phyloP scores from a whole-genome alignment of 2,888 invertebrate genomes.

The Stenurella melanura region DNA sequence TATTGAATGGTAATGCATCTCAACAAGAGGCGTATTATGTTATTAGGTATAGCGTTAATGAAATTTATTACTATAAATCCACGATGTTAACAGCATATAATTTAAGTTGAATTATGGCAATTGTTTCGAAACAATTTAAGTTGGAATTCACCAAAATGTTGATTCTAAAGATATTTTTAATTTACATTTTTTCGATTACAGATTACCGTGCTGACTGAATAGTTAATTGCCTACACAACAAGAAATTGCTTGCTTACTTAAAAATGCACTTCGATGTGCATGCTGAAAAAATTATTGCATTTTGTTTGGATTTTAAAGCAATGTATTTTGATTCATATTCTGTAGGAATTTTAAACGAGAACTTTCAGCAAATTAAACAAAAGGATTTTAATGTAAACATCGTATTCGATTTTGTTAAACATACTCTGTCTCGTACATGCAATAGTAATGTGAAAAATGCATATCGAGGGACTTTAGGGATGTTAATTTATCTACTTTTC shows the following conservation, averaged over 20 bases:
- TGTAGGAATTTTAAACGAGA: neutral
- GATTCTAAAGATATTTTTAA: slow-evolving; percentile 1
- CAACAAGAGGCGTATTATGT: slow-evolving; percentile 4
- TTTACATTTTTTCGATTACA: neutral
- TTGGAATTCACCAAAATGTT: neutral
- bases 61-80: slow-evolving; percentile 9
- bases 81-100: neutral
- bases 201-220: neutral
- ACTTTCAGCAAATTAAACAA: neutral
- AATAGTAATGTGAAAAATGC: no score
- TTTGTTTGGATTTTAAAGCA: slow-evolving; percentile 6
- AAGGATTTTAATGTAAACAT: neutral
- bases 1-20: neutral
- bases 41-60: neutral
- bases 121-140: neutral
- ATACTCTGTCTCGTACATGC: no score
- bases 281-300: slow-evolving; percentile 15
- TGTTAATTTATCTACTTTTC: no score
- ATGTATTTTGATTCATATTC: neutral
- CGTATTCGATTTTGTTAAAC: no score
- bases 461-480: no score
- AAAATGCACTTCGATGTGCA: neutral
- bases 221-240: slow-evolving; percentile 1
- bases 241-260: slow-evolving; percentile 1
- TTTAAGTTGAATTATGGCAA: neutral